Base-by-base conservation (phyloP, 1,140 invertebrate genomes). In the Dendrolimus punctatus region DNA sequence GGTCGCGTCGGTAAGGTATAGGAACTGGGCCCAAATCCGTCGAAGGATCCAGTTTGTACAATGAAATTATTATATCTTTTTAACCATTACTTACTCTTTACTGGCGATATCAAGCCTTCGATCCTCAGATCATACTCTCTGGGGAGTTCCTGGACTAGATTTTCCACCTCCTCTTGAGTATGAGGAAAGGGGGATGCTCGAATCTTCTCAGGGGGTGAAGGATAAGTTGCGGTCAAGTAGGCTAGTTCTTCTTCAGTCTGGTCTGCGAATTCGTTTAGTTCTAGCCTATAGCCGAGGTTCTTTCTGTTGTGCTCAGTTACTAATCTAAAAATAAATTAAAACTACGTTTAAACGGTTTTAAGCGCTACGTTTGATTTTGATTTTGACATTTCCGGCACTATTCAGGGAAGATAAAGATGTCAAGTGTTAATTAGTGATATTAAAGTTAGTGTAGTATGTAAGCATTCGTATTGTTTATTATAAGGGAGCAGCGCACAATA, bases 81-180 rank as follows among this genome's bases (percentile, higher is more conserved):
- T 23, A 23, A 23, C 23, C 23, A 23, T 23, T 23, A 61, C 57
- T 71, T 82, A 94, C 93, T 92, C 91, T 98, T 98, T 0, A 98
- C 94, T 6, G 95, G 94, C 7, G 94, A 96, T 0, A 98, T 95
- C 65, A 95, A 94, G 43, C 95, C 96, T 73, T 90, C 92, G 4
- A 97, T 70, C 65, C 96, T 91, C 95, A 97, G 96, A 85, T 98
- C 96, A 50, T 93, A 88, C 61, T 84, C 88, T 8, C 91, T 89
- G 10, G 95, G 95, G 37, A 95, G 57, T 36, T 72, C 57, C 3
- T 76, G 51, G 6, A 73, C 61, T 6, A 87, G 9, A 0, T 57
- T 42, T 1, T 64, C 59, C 0, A 80, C 38, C 50, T 78, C 68
- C 4, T 78, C 68, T 37, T 84, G 72, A 3, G 70, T 55, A 55